Evolutionary conservation across 2,888 invertebrate genomes (phyloP).

Genomic region (Dynastes tityus): DNA sequence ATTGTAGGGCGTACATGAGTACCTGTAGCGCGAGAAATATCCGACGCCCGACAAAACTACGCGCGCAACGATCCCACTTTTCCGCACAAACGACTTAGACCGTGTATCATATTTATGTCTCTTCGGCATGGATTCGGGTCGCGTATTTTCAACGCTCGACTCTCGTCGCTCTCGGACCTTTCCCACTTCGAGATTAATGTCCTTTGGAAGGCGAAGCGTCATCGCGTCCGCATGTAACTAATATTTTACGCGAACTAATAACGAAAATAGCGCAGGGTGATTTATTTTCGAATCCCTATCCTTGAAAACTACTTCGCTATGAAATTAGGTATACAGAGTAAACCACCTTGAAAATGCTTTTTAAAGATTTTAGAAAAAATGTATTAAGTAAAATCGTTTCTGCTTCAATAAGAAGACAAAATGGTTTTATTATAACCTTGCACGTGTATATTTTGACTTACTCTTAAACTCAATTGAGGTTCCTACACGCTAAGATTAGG

Average conservation of each 20-base stretch:
- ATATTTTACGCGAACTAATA: slow-evolving; percentile 46
- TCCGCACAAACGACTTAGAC: slow-evolving; percentile 17
- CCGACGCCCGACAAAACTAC: background rate
- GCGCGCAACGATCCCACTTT: background rate
- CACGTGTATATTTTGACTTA: too few species aligned
- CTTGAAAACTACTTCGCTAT: slow-evolving; percentile 22
- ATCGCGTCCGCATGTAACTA: slow-evolving; percentile 36
- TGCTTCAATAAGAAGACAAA: too few species aligned
- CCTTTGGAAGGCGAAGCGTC: slow-evolving; percentile 26
- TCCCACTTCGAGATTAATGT: slow-evolving; percentile 33
- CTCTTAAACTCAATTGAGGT: too few species aligned
- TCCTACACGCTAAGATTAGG: too few species aligned
- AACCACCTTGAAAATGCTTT: too few species aligned
- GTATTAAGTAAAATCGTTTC: too few species aligned
- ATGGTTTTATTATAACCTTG: too few species aligned
- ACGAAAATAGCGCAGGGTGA: slow-evolving; percentile 31
- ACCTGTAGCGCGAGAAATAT: background rate
- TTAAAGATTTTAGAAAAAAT: too few species aligned
- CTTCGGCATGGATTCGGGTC: slow-evolving; percentile 28
- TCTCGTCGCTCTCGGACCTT: slow-evolving; percentile 22
- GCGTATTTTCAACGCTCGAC: slow-evolving; percentile 19
- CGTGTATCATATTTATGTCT: slow-evolving; percentile 30
- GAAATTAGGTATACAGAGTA: background rate
- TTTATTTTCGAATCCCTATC: background rate
- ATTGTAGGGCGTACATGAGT: background rate